These are phyloP conservation scores for Amazona finschi DNA, from an alignment of 2,797 vertebrate species.

Conservation along the genomic window DNA sequence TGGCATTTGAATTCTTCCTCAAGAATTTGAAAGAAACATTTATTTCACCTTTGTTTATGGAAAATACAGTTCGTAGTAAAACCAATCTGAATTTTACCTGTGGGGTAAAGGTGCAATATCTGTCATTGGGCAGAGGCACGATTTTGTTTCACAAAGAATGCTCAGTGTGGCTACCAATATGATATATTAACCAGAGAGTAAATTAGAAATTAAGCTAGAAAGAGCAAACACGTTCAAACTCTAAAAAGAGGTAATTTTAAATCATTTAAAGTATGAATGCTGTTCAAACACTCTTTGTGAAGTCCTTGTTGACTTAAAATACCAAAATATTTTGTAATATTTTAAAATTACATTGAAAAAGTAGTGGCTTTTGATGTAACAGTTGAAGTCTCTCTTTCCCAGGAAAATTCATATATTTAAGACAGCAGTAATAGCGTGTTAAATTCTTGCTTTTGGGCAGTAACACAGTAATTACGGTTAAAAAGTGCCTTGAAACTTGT, in stretches of 20 bases:
- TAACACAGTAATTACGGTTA: neutral
- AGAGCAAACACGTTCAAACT: neutral
- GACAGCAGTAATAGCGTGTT: neutral
- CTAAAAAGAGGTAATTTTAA: neutral
- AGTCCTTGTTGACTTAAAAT: neutral
- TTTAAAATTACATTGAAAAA: neutral
- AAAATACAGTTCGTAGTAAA: neutral
- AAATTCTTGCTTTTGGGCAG: slow-evolving; percentile 19
- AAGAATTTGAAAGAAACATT: neutral
- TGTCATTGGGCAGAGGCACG: neutral
- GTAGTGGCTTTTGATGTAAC: neutral
- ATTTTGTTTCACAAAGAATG: neutral
- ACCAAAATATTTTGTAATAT: neutral
- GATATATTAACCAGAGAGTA: neutral
- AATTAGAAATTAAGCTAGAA: neutral
- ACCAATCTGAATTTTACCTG: neutral
- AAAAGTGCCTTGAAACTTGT: slow-evolving; percentile 23
- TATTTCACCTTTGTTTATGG: neutral
- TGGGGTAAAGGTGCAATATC: neutral
- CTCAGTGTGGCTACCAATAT: neutral
- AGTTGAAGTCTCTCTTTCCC: neutral
- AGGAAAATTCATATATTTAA: neutral
- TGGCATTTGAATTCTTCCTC: neutral
- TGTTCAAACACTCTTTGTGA: neutral
- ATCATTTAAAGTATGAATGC: neutral